Evolutionary conservation across 23 tunicate genomes (phyloP), one percentile per base, ranked within the genome.

Genomic region (Halocynthia roretzi): DNA sequence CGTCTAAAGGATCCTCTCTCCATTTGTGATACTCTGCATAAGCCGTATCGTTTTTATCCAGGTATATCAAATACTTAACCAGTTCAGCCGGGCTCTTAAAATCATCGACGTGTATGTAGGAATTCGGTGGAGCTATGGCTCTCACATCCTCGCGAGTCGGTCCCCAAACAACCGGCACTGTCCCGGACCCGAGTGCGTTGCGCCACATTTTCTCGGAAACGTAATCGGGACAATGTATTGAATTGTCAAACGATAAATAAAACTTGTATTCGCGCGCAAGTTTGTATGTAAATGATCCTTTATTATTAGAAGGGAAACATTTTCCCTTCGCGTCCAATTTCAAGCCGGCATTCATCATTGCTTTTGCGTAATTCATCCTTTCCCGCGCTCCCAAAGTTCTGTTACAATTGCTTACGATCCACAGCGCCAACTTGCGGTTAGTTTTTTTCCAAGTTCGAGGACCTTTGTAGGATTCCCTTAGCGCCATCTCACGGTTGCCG

Each of bases 401-500:
- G 76, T 71, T 22, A 49, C 76, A 71, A 22, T 71, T 71, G 56
- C 76, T 71, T 11, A 71, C 76, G 10, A 54, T 54, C 76, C 76
- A 71, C 19, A 71, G 22, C 8, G 76, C 76, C 10, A 71, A 5
- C 11, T 54, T 54, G 11, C 11, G 9, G 49, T 71, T 71, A 53
- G 18, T 6, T 52, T 51, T 50, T 54, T 44, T n/a, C 48, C 10
- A 10, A 9, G 22, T 71, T 10, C 50, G 54, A 52, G 18, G 50
- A 53, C 76, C 49, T 51, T 71, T 71, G n/a, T 71, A 44, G 48
- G 17, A 71, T 0, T 44, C 72, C 8, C 58, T 40, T 14, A 51
- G 65, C 9, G 61, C 78, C 51, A 17, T 81, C 9, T 75, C 53
- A 0, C 68, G 21, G 54, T 86, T 86, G 9, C 91, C 91, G 48